A percentile compares a stretch with the other conserved stretches of the same genome.
These are phyloP conservation scores for Intellagama lesueurii DNA, from an alignment of 2,797 vertebrate species.

Conservation along the genomic window DNA sequence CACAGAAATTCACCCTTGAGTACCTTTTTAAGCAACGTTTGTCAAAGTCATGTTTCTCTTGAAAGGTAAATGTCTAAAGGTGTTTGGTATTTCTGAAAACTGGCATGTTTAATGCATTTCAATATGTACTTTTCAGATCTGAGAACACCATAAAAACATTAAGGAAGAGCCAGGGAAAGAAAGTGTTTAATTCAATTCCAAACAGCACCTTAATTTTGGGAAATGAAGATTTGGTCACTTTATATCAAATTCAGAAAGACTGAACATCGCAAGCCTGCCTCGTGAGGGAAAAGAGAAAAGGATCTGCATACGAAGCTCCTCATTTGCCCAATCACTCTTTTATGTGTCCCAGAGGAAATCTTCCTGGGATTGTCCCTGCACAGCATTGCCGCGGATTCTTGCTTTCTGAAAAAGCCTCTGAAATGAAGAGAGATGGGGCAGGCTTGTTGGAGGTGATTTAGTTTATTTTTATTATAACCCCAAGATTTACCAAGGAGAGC, in stretches of 20 bases:
- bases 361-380: not conserved
- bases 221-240: not conserved
- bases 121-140: not conserved
- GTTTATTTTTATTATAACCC: too few species aligned
- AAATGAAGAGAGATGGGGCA: not conserved
- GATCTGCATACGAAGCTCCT: not conserved
- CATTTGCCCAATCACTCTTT: not conserved
- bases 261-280: not conserved
- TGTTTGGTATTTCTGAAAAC: not conserved
- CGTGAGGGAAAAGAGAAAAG: not conserved
- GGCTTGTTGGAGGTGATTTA: too few species aligned
- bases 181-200: not conserved
- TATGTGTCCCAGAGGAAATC: constrained; percentile 8
- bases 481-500: too few species aligned
- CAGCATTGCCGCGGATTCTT: not conserved
- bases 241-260: not conserved
- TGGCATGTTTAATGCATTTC: too few species aligned
- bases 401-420: not conserved
- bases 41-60: too few species aligned
- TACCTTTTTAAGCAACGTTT: too few species aligned
- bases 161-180: not conserved
- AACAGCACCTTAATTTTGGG: not conserved
- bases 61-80: too few species aligned
- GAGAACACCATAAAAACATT: not conserved
- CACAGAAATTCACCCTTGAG: too few species aligned